Conservation (phyloP, 2,888 invertebrate species). For the Melipona beecheii region DNA sequence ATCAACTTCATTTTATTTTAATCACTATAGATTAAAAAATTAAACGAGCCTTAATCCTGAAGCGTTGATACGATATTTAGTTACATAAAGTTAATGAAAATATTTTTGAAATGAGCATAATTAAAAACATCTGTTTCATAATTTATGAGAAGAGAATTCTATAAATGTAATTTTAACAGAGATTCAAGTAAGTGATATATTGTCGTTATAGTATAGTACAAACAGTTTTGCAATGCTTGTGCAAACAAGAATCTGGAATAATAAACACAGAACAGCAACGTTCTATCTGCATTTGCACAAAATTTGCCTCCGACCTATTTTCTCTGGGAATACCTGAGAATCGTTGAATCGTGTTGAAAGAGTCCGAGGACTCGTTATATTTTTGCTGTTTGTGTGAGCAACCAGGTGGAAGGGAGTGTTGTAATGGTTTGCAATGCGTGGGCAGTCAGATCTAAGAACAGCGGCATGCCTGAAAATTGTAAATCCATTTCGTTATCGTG, state of each 20-base stretch:
- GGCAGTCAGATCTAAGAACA: slow-evolving; percentile 64
- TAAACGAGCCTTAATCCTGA: not conserved
- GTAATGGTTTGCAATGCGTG: slow-evolving; percentile 72
- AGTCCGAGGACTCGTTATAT: slow-evolving; percentile 67
- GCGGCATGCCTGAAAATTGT: slow-evolving; percentile 41
- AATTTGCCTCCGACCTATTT: slow-evolving; percentile 23
- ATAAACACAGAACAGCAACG: not conserved
- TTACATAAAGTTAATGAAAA: too few species aligned
- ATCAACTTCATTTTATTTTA: not conserved
- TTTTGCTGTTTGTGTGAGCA: slow-evolving; percentile 61
- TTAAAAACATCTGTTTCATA: not conserved
- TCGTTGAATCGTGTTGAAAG: slow-evolving; percentile 45
- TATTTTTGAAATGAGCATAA: too few species aligned
- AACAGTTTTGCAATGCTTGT: not conserved
- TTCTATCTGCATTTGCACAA: slow-evolving; percentile 26
- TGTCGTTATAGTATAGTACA: not conserved
- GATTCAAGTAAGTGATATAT: not conserved
- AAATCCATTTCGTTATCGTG: slow-evolving; percentile 36
- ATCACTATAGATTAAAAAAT: not conserved
- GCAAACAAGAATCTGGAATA: not conserved
- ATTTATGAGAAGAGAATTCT: not conserved
- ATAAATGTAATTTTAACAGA: not conserved
- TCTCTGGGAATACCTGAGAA: slow-evolving; percentile 34
- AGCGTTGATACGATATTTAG: too few species aligned
- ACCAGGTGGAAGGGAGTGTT: slow-evolving; percentile 65